Evolutionary conservation across 2,888 invertebrate genomes (phyloP).

Genomic region (Watsonalla binaria): DNA sequence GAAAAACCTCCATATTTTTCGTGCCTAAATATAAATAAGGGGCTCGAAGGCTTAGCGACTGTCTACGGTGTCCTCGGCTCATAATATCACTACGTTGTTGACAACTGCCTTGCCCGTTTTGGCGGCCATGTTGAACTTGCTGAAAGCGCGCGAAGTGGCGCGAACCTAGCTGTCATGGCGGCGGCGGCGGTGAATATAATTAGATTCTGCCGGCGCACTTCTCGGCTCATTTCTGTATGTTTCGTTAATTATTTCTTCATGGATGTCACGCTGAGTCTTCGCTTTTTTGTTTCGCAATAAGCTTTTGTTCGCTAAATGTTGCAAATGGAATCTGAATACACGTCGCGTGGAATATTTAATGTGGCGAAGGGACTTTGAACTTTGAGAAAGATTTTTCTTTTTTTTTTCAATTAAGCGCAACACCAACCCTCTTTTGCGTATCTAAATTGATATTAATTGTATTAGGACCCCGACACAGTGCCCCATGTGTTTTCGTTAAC

Average conservation of each 20-base stretch:
- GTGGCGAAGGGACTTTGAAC: conserved; percentile 3
- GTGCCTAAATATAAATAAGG: conserved; percentile 50
- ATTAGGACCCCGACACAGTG: conserved; percentile 57
- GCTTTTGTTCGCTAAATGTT: conserved; percentile 40
- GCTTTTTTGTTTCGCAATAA: conserved; percentile 24
- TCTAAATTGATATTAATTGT: conserved; percentile 74
- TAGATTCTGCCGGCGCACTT: conserved; percentile 63
- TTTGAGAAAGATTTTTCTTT: conserved; percentile 5
- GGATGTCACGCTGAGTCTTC: conserved; percentile 41
- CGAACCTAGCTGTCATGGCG: conserved; percentile 67
- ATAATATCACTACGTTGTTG: conserved; percentile 65
- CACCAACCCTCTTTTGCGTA: conserved; percentile 40
- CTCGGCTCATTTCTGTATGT: conserved; percentile 70
- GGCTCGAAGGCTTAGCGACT: conserved; percentile 64
- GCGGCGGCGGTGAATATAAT: conserved; percentile 66
- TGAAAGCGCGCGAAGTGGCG: conserved; percentile 68
- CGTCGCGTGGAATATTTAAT: conserved; percentile 43
- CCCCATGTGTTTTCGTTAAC: conserved; percentile 76
- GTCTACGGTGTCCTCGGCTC: conserved; percentile 63
- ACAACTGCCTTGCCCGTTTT: conserved; percentile 47
- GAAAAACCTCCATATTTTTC: conserved; percentile 51
- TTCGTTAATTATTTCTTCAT: conserved; percentile 71
- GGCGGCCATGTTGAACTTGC: conserved; percentile 54
- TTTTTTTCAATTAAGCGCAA: conserved; percentile 27
- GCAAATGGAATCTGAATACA: conserved; percentile 35